Conservation (phyloP, 2,888 invertebrate genomes). For the Spicauda simplicius region DNA sequence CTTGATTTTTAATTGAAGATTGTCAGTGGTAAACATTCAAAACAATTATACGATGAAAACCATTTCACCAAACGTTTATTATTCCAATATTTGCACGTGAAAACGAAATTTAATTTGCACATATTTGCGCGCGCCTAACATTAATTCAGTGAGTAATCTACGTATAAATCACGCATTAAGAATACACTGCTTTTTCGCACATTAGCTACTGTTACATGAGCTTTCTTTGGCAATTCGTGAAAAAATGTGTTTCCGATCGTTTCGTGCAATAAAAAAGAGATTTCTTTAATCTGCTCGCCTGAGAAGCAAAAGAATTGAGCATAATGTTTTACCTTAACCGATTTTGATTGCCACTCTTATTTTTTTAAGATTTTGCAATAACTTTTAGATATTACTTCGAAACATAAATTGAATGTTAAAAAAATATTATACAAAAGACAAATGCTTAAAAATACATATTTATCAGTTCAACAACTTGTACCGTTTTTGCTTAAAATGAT, state of each 20-base stretch:
- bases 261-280: conserved; percentile 15
- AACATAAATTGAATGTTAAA: no score
- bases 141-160: conserved; percentile 23
- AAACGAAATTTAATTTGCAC: conserved; percentile 23
- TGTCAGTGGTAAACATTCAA: conserved; percentile 5
- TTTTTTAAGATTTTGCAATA: no score
- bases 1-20: conserved; percentile 3
- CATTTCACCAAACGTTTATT: conserved; percentile 15
- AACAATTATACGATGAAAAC: conserved; percentile 17
- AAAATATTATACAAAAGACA: no score
- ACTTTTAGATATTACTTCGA: no score
- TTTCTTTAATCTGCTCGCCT: conserved; percentile 15
- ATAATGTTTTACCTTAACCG: not conserved
- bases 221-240: conserved; percentile 20
- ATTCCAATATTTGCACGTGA: conserved; percentile 12
- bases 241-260: conserved; percentile 23
- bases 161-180: conserved; percentile 27
- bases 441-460: no score
- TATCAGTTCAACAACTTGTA: no score
- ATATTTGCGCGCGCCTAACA: conserved; percentile 13
- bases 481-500: no score
- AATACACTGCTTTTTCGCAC: conserved; percentile 17
- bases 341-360: no score
- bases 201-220: conserved; percentile 15
- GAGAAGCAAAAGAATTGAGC: conserved; percentile 1